Conservation (phyloP, 2,888 invertebrate species). For the Polydrusus tereticollis region DNA sequence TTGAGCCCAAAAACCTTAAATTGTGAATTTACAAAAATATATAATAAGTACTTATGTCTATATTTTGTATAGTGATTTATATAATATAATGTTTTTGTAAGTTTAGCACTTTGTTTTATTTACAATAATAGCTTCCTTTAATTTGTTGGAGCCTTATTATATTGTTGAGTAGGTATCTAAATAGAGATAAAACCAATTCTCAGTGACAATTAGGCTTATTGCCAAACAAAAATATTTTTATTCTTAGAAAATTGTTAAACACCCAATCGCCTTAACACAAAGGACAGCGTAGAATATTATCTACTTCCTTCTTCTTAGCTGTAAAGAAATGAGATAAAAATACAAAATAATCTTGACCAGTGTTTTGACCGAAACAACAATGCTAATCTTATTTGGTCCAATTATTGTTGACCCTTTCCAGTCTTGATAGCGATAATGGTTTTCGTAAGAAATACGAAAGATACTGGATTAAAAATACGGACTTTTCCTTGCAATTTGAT, state of each 20-base stretch:
- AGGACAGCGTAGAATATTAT: not conserved
- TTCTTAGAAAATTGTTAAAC: not conserved
- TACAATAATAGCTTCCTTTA: too few species aligned
- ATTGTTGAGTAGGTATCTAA: too few species aligned
- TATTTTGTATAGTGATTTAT: not conserved
- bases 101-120: too few species aligned
- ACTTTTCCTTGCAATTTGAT: not conserved
- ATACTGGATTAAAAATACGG: conserved; percentile 1
- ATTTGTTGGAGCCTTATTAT: too few species aligned
- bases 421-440: conserved; percentile 19
- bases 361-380: not conserved
- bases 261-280: not conserved
- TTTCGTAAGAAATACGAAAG: conserved; percentile 8
- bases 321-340: not conserved
- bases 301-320: not conserved
- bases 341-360: not conserved
- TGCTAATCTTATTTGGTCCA: conserved; percentile 52
- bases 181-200: not conserved
- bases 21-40: not conserved
- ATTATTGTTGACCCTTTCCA: conserved; percentile 52
- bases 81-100: not conserved
- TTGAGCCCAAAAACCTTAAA: not conserved
- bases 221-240: not conserved
- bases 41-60: too few species aligned
- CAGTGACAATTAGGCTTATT: not conserved